Percentiles rank a stretch among this genome's conserved stretches.
phyloP scores from a whole-genome alignment of 1,140 invertebrate species.

The roundworm (Caenorhabditis elegans) region DNA sequence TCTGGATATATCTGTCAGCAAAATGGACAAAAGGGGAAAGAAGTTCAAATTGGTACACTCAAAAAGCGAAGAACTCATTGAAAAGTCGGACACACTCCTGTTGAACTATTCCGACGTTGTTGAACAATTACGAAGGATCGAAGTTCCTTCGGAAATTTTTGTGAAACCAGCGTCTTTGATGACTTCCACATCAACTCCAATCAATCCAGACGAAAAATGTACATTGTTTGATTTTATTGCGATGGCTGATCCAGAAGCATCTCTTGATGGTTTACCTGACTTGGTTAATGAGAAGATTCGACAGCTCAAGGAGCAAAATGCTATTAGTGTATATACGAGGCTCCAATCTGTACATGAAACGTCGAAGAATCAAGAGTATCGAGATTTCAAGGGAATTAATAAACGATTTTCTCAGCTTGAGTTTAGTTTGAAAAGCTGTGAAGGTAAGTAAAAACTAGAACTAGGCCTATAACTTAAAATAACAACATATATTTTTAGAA shows the following conservation, averaged over 20 bases:
- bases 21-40: not conserved
- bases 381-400: constrained; percentile 16
- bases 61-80: not conserved
- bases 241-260: not conserved
- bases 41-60: not conserved
- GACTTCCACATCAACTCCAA: not conserved
- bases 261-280: not conserved
- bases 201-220: not conserved
- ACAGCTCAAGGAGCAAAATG: constrained; percentile 8
- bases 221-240: constrained; percentile 14
- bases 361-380: not conserved
- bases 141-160: not conserved
- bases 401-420: not conserved
- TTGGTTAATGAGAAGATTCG: not conserved
- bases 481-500: not conserved
- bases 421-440: not conserved
- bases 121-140: not conserved
- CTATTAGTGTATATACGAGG: not conserved
- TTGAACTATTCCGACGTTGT: not conserved
- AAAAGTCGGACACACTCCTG: not conserved
- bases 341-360: not conserved
- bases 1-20: not conserved
- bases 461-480: too few species aligned
- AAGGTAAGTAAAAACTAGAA: not conserved
- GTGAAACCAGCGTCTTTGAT: not conserved